Percentiles rank a stretch among this genome's conserved stretches.
Evolutionary conservation across 2,113 vertebrate species (phyloP).

Genomic region (Haemorhous mexicanus): DNA sequence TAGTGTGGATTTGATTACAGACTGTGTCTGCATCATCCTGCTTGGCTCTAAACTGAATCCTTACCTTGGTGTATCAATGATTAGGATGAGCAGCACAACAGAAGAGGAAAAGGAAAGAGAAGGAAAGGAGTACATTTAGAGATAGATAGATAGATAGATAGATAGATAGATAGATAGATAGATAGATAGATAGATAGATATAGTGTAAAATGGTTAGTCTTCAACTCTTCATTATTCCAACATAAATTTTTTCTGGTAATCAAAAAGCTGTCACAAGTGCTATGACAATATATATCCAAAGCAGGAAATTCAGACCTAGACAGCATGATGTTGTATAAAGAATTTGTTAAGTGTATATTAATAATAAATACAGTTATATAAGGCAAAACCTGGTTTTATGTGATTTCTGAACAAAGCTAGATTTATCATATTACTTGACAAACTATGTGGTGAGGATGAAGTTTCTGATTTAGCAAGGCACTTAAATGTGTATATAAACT

Average conservation of each 20-base stretch:
- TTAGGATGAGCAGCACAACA: not conserved
- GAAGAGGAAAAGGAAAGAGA: not conserved
- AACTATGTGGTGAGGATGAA: not conserved
- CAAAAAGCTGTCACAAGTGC: not conserved
- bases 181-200: no score
- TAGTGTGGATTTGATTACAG: not conserved
- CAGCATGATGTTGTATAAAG: not conserved
- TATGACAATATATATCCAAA: not conserved
- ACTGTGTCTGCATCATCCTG: not conserved
- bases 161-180: not conserved
- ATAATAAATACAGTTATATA: not conserved
- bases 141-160: no score
- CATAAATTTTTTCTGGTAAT: not conserved
- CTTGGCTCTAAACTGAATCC: not conserved
- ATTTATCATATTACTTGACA: not conserved
- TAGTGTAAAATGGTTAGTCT: not conserved
- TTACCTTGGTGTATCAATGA: not conserved
- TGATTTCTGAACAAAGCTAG: not conserved
- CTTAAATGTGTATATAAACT: not conserved
- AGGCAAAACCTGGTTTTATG: not conserved
- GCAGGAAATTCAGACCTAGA: not conserved
- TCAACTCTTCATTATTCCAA: not conserved
- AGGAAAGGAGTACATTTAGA: not conserved
- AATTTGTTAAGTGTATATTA: not conserved
- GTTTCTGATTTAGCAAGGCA: not conserved